phyloP scores from a whole-genome alignment of 2,113 vertebrate species.

The Strigops habroptila region DNA sequence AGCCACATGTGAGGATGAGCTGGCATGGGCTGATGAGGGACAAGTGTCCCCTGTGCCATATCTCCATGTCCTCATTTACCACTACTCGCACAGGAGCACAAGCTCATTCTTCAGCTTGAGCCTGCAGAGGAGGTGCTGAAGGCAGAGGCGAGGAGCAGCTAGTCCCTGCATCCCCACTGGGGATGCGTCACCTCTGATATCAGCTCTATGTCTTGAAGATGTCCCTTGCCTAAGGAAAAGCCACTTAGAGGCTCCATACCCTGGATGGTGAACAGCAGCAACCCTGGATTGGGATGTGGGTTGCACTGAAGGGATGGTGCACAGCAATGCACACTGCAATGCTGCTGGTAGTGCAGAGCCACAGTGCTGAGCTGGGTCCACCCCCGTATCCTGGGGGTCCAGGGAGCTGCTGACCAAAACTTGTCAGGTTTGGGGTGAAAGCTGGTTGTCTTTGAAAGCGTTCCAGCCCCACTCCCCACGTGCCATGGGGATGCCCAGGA shows the following conservation, averaged over 20 bases:
- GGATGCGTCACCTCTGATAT: neutral
- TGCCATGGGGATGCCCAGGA: neutral
- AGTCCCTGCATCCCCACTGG: neutral
- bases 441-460: neutral
- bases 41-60: fast-evolving
- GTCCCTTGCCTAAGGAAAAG: neutral
- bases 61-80: neutral
- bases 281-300: fast-evolving
- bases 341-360: neutral
- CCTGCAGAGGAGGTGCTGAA: neutral
- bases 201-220: neutral
- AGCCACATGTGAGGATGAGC: fast-evolving
- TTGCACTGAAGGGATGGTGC: neutral
- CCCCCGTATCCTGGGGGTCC: fast-evolving
- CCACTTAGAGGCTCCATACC: neutral
- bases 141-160: neutral
- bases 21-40: neutral
- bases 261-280: fast-evolving
- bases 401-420: neutral
- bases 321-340: fast-evolving
- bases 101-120: fast-evolving
- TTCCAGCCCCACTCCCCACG: fast-evolving
- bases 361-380: neutral
- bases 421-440: neutral
- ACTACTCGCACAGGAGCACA: neutral